Conservation (phyloP, 2,797 vertebrate genomes). For the Oryzias sinensis region DNA sequence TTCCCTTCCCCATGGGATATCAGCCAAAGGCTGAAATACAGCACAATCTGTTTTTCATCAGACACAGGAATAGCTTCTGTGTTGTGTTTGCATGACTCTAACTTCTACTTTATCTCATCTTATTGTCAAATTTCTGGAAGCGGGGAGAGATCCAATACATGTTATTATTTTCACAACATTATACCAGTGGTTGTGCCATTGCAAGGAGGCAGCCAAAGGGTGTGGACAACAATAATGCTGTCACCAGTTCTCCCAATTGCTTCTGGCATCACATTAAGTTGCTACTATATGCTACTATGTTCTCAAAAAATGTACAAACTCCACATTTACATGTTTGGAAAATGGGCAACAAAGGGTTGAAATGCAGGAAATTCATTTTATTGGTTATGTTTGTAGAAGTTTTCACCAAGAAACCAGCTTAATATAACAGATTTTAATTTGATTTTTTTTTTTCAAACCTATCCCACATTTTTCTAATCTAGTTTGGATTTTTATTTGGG, state of each 20-base stretch:
- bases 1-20: constrained; percentile 38
- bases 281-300: neutral
- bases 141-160: constrained; percentile 13
- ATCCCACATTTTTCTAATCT: no score
- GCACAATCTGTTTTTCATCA: constrained; percentile 40
- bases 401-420: no score
- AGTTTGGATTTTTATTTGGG: no score
- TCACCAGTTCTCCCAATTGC: neutral
- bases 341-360: neutral
- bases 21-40: constrained; percentile 41
- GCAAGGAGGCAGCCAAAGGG: neutral
- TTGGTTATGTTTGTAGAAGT: no score
- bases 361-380: neutral
- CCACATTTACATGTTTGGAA: no score
- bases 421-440: no score
- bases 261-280: neutral
- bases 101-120: constrained; percentile 27
- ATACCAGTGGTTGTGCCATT: constrained; percentile 4
- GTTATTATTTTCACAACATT: constrained; percentile 16
- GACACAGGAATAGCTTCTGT: constrained; percentile 35
- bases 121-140: constrained; percentile 15
- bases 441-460: no score
- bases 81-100: constrained; percentile 23
- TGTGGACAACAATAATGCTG: neutral
- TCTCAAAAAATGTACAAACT: neutral